Evolutionary conservation across 2,797 vertebrate genomes (phyloP), one percentile per base, ranked within the genome.

Genomic region (Erethizon dorsatum): DNA sequence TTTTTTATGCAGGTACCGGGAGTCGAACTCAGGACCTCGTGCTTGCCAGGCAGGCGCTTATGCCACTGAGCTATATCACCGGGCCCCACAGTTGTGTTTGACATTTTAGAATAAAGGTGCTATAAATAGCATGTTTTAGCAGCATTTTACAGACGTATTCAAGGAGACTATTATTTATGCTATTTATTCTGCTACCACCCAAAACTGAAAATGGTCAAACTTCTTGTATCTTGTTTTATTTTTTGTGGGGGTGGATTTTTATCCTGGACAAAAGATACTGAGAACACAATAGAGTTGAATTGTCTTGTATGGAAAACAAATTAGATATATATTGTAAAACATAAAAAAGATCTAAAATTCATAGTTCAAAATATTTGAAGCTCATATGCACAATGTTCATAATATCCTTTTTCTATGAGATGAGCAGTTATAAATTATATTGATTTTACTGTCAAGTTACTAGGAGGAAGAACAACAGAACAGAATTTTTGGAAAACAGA

Each of bases 301-400:
- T 8, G 54, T 69, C 5, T 41, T 11, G 59, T 1, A 69, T 56
- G 3, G 7, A 14, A 83, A 61, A 65, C 13, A 93, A 94, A 75
- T 79, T 47, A 83, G 20, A 82, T 56, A 85, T 79, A 59, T 83
- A 59, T 67, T 84, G 17, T 91, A 28, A 84, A 96, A 69, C 37
- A 80, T 89, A 1, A 47, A 69, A 67, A 92, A 78, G 13, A 95
- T n/a, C 1, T 59, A 37, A 61, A 90, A 90, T 33, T 83, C 31
- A 90, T 31, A 79, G 2, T 79, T 80, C 90, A 82, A 85, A 92
- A 69, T 57, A 33, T 79, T 77, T 92, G 59, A 63, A 31, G 14
- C 75, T 94, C 18, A 33, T 9, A 75, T 57, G 59, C 9, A 50
- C 5, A 24, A 73, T 61, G 13, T 1, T 33, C 15, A 86, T 45